These are phyloP conservation scores for Nomada ruficornis DNA, from an alignment of 2,888 invertebrate species.

Conservation along the genomic window DNA sequence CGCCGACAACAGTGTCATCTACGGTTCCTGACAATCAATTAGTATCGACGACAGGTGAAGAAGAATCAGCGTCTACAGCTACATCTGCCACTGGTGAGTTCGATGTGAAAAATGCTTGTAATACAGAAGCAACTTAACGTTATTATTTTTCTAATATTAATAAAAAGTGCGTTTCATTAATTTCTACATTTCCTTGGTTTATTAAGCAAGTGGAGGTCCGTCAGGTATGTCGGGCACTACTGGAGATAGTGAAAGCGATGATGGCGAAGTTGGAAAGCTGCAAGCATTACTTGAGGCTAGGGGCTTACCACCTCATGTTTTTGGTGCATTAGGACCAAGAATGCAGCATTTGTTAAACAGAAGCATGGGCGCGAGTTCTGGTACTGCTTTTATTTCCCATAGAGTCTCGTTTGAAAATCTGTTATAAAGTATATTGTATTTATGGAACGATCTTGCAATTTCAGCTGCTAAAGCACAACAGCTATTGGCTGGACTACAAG, in stretches of 20 bases:
- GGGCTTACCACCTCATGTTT: conserved; percentile 97
- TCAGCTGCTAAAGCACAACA: conserved; percentile 96
- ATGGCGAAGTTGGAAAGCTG: conserved; percentile 97
- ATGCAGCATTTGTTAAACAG: conserved; percentile 98
- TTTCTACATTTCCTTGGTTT: conserved; percentile 7
- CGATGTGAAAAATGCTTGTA: not conserved
- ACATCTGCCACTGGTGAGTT: conserved; percentile 77
- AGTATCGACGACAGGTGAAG: conserved; percentile 78
- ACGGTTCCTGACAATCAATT: conserved; percentile 78
- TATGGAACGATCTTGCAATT: conserved; percentile 23
- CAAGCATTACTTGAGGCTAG: conserved; percentile 97
- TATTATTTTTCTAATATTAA: not conserved
- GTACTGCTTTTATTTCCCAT: conserved; percentile 83
- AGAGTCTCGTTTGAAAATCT: not conserved
- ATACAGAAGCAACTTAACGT: not conserved
- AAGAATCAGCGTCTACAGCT: conserved; percentile 78
- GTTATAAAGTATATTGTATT: not conserved
- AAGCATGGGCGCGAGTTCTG: conserved; percentile 95
- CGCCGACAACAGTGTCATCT: conserved; percentile 78
- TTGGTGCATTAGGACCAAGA: conserved; percentile 97
- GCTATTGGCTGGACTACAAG: conserved; percentile 95
- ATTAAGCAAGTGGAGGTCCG: conserved; percentile 81
- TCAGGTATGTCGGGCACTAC: conserved; percentile 84
- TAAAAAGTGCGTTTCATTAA: not conserved
- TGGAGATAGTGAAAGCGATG: conserved; percentile 92